These are phyloP conservation scores for Aurelia coerulea DNA, from an alignment of 30 jellyfish, hydroid and myxozoan species.

Conservation along the genomic window DNA sequence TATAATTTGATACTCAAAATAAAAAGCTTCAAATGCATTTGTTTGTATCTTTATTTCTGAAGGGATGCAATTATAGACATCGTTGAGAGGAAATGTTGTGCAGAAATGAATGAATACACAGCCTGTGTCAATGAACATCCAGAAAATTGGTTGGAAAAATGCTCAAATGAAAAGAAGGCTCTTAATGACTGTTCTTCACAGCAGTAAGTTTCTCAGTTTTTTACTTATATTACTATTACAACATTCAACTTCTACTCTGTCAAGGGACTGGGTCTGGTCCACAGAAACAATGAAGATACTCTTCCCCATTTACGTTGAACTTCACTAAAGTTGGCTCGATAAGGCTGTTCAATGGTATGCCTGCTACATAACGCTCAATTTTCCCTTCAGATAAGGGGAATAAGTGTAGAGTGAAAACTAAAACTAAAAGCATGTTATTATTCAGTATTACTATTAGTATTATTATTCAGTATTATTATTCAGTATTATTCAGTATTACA, in stretches of 20 bases:
- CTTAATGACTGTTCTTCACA: slow-evolving; percentile 84
- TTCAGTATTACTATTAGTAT: no score
- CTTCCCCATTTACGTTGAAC: no score
- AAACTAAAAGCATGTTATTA: no score
- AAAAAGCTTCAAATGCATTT: no score
- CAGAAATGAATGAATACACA: slow-evolving; percentile 76
- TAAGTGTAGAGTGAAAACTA: no score
- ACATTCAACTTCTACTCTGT: neutral
- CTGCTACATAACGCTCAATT: no score
- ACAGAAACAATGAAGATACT: neutral
- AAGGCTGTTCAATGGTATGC: no score
- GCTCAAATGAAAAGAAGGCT: slow-evolving; percentile 68
- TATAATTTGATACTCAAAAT: no score
- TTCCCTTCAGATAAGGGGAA: no score
- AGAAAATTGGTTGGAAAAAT: slow-evolving; percentile 80
- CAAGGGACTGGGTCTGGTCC: neutral
- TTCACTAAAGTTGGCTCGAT: no score
- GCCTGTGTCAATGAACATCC: slow-evolving; percentile 79
- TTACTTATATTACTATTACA: neutral
- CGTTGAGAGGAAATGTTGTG: slow-evolving; percentile 80
- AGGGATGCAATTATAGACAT: slow-evolving; percentile 85
- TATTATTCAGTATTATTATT: no score
- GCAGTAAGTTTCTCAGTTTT: slow-evolving; percentile 60
- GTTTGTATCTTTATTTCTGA: neutral
- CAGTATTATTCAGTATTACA: no score